phyloP scores from a whole-genome alignment of 92 coral and sea anemone species.

The Epizoanthus rinbou region DNA sequence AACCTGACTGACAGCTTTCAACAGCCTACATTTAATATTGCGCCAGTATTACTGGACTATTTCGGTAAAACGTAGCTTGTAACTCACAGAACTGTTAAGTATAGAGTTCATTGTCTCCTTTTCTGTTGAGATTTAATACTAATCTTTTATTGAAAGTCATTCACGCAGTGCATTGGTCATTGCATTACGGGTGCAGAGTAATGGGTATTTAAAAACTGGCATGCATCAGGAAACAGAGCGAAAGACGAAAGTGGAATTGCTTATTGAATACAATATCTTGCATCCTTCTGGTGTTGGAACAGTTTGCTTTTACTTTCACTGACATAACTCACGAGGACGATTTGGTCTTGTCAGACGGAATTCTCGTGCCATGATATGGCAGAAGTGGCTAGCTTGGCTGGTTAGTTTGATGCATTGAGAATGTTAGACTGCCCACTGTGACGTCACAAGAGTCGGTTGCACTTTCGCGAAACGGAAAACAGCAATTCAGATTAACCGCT shows the following conservation, averaged over 20 bases:
- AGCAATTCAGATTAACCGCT: neutral
- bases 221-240: neutral
- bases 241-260: too few species aligned
- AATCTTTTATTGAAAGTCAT: slow-evolving; percentile 24
- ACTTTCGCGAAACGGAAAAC: slow-evolving; percentile 3
- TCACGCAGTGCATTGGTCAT: neutral
- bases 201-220: neutral
- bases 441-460: neutral
- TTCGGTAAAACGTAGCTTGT: too few species aligned
- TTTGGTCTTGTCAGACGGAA: too few species aligned
- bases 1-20: too few species aligned
- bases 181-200: neutral
- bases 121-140: slow-evolving; percentile 1
- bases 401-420: neutral
- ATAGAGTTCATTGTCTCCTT: neutral
- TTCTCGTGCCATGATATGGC: neutral
- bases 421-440: neutral
- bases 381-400: neutral
- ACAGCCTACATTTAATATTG: neutral
- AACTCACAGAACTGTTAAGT: neutral
- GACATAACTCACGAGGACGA: too few species aligned
- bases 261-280: too few species aligned
- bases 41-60: neutral
- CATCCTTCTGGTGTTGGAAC: too few species aligned
- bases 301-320: too few species aligned